phyloP scores from a whole-genome alignment of 1,140 invertebrate species.

The Drosophila sp. region DNA sequence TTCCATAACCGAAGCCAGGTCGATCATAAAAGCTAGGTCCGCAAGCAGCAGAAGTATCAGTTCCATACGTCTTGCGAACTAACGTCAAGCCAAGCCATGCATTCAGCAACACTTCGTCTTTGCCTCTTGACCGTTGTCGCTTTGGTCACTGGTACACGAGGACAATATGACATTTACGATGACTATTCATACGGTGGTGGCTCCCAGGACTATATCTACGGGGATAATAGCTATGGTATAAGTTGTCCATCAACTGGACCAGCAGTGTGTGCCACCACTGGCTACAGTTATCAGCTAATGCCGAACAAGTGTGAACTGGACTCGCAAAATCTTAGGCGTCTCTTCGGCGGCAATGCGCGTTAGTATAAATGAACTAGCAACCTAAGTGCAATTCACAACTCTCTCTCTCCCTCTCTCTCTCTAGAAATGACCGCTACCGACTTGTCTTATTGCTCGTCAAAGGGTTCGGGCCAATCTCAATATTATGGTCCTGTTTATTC shows the following conservation, averaged over 20 bases:
- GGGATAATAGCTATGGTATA: conserved; percentile 20
- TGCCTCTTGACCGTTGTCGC: not conserved
- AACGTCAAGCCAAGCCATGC: not conserved
- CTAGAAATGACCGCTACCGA: conserved; percentile 32
- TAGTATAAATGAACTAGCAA: not conserved
- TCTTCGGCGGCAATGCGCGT: conserved; percentile 34
- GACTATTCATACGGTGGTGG: conserved; percentile 18
- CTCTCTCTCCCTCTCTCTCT: too few relatives aligned
- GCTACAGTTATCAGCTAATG: conserved; percentile 22
- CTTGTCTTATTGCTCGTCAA: conserved; percentile 19
- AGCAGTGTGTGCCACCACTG: conserved; percentile 28
- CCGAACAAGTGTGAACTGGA: conserved; percentile 38
- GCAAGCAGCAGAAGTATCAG: conserved; percentile 31
- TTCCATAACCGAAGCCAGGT: not conserved
- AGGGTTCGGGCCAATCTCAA: not conserved
- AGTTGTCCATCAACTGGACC: conserved; percentile 22
- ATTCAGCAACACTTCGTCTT: conserved; percentile 7
- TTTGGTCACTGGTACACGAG: not conserved
- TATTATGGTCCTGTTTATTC: conserved; percentile 10
- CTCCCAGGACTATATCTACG: conserved; percentile 26
- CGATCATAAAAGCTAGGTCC: conserved; percentile 16
- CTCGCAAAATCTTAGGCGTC: conserved; percentile 27
- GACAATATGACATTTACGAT: conserved; percentile 37
- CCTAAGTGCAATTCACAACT: not conserved
- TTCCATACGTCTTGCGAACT: conserved; percentile 24